Evolutionary conservation across 2,888 invertebrate species (phyloP).

Genomic region (Pardosa pseudoannulata): DNA sequence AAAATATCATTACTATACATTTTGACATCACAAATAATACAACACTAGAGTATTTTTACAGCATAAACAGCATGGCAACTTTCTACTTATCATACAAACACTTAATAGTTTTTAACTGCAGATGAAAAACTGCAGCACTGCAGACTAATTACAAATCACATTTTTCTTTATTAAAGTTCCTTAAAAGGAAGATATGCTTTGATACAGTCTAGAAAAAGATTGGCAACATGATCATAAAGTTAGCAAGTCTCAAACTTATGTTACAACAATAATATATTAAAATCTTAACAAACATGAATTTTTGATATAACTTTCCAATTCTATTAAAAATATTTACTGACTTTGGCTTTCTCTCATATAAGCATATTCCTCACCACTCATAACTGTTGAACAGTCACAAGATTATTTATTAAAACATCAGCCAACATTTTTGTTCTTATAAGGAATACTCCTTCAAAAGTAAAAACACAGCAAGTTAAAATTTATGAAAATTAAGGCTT

Average conservation of each 20-base stretch:
- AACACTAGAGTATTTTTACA: slow-evolving; percentile 66
- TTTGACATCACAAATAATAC: slow-evolving; percentile 64
- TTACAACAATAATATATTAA: neutral
- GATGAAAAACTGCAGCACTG: slow-evolving; percentile 29
- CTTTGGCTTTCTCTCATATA: neutral
- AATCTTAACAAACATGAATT: slow-evolving; percentile 10
- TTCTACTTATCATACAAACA: slow-evolving; percentile 62
- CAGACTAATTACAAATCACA: slow-evolving; percentile 71
- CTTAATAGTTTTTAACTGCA: slow-evolving; percentile 12
- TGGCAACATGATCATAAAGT: slow-evolving; percentile 53
- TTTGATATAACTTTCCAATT: too few relatives aligned
- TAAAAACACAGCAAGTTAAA: too few relatives aligned
- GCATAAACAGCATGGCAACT: slow-evolving; percentile 44
- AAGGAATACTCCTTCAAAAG: too few relatives aligned
- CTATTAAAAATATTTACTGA: neutral
- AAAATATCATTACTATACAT: slow-evolving; percentile 72
- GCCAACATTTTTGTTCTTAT: too few relatives aligned
- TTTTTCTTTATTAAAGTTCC: slow-evolving; percentile 28
- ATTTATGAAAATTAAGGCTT: too few relatives aligned
- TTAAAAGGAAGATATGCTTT: slow-evolving; percentile 64
- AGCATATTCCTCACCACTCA: too few relatives aligned
- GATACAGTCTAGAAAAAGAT: slow-evolving; percentile 67
- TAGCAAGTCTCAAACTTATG: slow-evolving; percentile 15
- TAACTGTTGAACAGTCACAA: too few relatives aligned
- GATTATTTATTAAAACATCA: too few relatives aligned